Evolutionary conservation across 2,113 vertebrate species (phyloP).

Genomic region (Cepphus grylle): DNA sequence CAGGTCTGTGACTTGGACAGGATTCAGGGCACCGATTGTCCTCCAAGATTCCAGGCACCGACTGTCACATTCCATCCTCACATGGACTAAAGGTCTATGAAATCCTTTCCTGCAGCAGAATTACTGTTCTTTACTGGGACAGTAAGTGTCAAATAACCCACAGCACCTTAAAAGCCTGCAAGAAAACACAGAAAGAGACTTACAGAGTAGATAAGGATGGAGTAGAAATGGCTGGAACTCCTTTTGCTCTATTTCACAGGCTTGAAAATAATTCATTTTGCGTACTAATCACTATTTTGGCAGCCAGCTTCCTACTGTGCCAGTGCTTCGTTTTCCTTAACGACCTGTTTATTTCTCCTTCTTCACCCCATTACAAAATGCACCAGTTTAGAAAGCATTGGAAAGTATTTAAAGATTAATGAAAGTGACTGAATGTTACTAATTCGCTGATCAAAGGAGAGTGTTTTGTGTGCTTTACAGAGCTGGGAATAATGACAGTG

Average conservation of each 20-base stretch:
- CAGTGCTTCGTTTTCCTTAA: neutral
- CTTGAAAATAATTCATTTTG: neutral
- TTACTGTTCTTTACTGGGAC: neutral
- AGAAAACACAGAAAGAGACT: neutral
- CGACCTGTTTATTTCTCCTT: neutral
- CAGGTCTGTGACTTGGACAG: neutral
- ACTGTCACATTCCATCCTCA: neutral
- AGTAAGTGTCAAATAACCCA: neutral
- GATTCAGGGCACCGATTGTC: neutral
- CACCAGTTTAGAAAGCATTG: neutral
- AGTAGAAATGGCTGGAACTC: neutral
- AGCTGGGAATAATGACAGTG: neutral
- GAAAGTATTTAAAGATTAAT: neutral
- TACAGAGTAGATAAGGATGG: neutral
- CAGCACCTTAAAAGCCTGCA: neutral
- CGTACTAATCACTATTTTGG: neutral
- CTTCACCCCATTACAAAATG: neutral
- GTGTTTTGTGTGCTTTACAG: neutral
- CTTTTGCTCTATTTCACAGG: neutral
- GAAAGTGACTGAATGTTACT: neutral
- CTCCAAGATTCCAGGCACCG: neutral
- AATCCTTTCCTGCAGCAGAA: neutral
- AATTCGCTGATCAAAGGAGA: neutral
- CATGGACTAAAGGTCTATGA: neutral
- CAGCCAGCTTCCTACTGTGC: neutral